phyloP scores from a whole-genome alignment of 2,113 vertebrate genomes.

The Sprattus sprattus region DNA sequence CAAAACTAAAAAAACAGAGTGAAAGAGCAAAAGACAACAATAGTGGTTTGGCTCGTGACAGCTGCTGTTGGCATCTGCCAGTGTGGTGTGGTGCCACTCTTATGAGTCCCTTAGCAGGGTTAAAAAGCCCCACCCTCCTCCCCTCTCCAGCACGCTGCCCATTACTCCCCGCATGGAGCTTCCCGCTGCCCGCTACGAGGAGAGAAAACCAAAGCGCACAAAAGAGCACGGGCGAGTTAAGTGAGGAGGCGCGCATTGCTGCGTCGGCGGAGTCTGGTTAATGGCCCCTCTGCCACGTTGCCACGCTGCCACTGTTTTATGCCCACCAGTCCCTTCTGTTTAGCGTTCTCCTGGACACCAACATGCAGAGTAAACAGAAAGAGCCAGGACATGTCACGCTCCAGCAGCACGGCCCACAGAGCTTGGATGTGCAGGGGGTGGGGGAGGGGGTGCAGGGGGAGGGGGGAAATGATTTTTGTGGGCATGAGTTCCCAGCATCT shows the following conservation, averaged over 20 bases:
- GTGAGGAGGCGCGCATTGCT: not conserved
- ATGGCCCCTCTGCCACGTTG: conserved; percentile 71
- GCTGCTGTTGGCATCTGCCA: conserved; percentile 92
- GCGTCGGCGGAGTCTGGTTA: conserved; percentile 61
- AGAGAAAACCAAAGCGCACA: conserved; percentile 32
- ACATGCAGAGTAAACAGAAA: conserved; percentile 52
- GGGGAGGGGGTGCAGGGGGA: not conserved
- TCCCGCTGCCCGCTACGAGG: conserved; percentile 71
- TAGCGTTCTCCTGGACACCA: conserved; percentile 33
- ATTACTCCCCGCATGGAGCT: conserved; percentile 83
- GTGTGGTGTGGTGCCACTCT: conserved; percentile 79
- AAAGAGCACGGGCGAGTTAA: not conserved
- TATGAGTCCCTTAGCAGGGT: conserved; percentile 86
- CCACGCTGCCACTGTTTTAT: conserved; percentile 72
- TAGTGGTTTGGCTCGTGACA: conserved; percentile 76
- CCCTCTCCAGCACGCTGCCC: conserved; percentile 83
- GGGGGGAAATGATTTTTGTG: not conserved
- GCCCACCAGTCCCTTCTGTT: conserved; percentile 37
- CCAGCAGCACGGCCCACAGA: not conserved
- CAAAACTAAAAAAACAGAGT: conserved; percentile 26
- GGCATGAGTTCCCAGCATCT: conserved; percentile 33
- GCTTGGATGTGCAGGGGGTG: not conserved
- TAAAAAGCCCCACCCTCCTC: conserved; percentile 75
- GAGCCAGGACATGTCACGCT: conserved; percentile 23
- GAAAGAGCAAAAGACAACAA: conserved; percentile 56